Base-by-base conservation (phyloP, 2,888 invertebrate genomes). In the Drosophila mayaguana region DNA sequence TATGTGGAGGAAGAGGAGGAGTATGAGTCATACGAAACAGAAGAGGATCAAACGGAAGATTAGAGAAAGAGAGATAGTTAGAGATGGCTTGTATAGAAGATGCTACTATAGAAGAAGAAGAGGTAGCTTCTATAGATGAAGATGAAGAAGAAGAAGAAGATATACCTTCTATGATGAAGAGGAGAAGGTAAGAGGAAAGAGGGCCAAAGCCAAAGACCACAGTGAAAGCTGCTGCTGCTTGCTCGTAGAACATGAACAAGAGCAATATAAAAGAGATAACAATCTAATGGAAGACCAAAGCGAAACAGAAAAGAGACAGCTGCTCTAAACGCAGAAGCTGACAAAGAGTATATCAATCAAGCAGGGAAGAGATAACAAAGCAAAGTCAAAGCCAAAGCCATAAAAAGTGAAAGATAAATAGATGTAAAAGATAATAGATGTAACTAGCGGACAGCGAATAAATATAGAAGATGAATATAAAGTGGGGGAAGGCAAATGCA, bases 21-120 rank as follows among this genome's bases (percentile, higher is more conserved):
- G 3, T 64, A 64, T 7, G 57, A 61, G 22, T 72, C 72, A 25
- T 56, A 34, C 34, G 56, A 72, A 67, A 80, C 73, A 25, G 48
- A 70, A 18, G 62, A 60, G 8, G 34, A 40, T 22, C 11, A 46
- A 32, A 56, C n/a, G 16, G 48, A 55, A 8, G 53, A 68, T 78
- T 69, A 75, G 25, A 25, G 22, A 16, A 1, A 1, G 8, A 22
- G 22, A 1, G 28, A 28, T 28, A 28, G 28, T 8, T 7, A 28
- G 28, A 28, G 28, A 28, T 8, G 28, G 28, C 28, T 28, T 28
- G 25, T 25, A 25, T 5, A 6, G 25, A 5, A 25, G 28, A 28
- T 8, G 4, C 14, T 36, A 4, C 36, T 14, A 36, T 36, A 36
- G 32, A 32, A 11, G 32, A 32, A 11, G 3, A 9, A 32, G 32